A percentile compares a stretch with the other conserved stretches of the same genome.
Evolutionary conservation across 2,113 vertebrate genomes (phyloP).

Genomic region (Lepus europaeus): DNA sequence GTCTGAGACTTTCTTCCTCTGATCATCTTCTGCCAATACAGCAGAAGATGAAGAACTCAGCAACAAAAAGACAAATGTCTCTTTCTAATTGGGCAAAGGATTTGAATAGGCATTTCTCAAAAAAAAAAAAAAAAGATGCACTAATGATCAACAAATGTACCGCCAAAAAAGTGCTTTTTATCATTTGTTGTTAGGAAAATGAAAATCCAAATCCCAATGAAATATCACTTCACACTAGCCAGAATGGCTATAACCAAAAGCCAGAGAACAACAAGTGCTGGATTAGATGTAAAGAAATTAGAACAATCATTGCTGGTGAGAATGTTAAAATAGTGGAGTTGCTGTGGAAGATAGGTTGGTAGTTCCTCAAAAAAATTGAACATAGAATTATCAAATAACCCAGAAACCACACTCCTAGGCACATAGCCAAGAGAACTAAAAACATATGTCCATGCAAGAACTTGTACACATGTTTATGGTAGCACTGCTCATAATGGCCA

Average conservation of each 20-base stretch:
- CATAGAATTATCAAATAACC: not conserved
- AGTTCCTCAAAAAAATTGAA: conserved; percentile 22
- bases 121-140: not conserved
- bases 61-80: conserved; percentile 22
- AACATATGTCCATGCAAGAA: conserved; percentile 10
- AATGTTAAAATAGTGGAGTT: conserved; percentile 12
- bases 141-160: not conserved
- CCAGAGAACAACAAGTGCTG: not conserved
- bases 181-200: conserved; percentile 52
- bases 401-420: not conserved
- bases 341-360: not conserved
- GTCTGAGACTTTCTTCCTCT: not conserved
- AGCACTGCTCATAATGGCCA: not conserved
- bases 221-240: not conserved
- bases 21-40: not conserved
- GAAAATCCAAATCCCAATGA: conserved; percentile 27
- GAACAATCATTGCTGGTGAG: not conserved
- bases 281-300: not conserved
- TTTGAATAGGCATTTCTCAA: conserved; percentile 25
- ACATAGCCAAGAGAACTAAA: not conserved
- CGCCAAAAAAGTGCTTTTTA: not conserved
- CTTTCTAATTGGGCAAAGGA: conserved; percentile 17
- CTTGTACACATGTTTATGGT: not conserved
- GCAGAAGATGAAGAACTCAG: conserved; percentile 1
- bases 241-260: conserved; percentile 5